Conservation (phyloP, 2,113 vertebrate genomes). For the Setophaga kirtlandii region DNA sequence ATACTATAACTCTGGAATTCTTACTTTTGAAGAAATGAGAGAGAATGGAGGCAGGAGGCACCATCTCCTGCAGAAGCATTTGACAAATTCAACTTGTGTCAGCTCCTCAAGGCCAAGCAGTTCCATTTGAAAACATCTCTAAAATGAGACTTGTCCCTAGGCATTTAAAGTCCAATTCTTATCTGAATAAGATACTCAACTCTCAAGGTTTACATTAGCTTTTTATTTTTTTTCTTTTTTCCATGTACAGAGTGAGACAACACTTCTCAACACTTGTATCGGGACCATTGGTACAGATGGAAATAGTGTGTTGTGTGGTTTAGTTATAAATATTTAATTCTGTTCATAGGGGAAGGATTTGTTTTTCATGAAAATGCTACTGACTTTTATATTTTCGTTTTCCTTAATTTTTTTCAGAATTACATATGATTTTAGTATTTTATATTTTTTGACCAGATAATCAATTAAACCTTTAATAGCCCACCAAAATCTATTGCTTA, state of each 20-base stretch:
- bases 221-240: neutral
- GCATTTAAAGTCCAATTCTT: neutral
- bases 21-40: neutral
- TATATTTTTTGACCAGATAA: neutral
- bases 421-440: conserved; percentile 21
- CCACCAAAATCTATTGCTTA: neutral
- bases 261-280: neutral
- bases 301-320: neutral
- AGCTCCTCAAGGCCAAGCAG: neutral
- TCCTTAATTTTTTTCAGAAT: neutral
- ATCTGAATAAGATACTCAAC: neutral
- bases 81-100: neutral
- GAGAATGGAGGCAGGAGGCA: neutral
- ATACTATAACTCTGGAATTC: neutral
- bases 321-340: neutral
- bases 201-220: neutral
- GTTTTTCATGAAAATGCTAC: conserved; percentile 32
- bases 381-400: neutral
- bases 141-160: neutral
- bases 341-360: neutral
- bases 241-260: neutral
- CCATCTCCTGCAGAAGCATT: neutral
- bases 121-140: neutral
- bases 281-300: neutral
- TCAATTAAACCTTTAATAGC: conserved; percentile 28